These are phyloP conservation scores for Lycia hirtaria DNA, from an alignment of 2,888 invertebrate genomes.

Conservation along the genomic window DNA sequence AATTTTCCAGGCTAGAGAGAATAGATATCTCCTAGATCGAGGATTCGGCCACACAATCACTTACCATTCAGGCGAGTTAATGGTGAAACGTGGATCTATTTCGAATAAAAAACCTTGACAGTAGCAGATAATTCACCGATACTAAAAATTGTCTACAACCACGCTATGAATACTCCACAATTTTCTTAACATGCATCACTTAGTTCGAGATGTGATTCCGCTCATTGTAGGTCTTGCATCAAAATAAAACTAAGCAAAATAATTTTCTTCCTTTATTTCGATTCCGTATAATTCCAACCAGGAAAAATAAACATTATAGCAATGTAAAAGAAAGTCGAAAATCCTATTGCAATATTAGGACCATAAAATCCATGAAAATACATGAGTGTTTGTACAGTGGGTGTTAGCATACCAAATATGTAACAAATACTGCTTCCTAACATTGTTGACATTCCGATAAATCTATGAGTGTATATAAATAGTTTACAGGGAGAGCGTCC, in stretches of 20 bases:
- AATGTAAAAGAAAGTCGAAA: background rate
- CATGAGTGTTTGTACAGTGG: background rate
- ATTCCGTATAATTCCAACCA: slow-evolving; percentile 1
- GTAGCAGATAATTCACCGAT: too few relatives aligned
- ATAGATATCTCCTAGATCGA: too few relatives aligned
- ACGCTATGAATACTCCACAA: too few relatives aligned
- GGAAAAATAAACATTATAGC: background rate
- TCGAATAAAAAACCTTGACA: too few relatives aligned
- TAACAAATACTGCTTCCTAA: background rate
- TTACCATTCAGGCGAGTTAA: too few relatives aligned
- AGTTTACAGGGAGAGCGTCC: background rate
- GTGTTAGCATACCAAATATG: background rate
- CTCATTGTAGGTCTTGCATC: background rate
- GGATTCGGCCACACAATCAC: too few relatives aligned
- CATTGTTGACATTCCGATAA: background rate
- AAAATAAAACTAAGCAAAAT: background rate
- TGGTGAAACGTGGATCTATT: too few relatives aligned
- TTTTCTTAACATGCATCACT: too few relatives aligned
- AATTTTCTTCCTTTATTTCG: background rate
- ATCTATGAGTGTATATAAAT: background rate
- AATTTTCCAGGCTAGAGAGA: too few relatives aligned
- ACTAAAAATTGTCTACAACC: too few relatives aligned
- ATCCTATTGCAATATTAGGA: background rate
- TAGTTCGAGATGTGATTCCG: too few relatives aligned
- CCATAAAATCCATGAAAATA: background rate